A percentile compares a stretch with the other conserved stretches of the same genome.
phyloP scores from a whole-genome alignment of 2,113 vertebrate genomes.

The Alosa alosa region DNA sequence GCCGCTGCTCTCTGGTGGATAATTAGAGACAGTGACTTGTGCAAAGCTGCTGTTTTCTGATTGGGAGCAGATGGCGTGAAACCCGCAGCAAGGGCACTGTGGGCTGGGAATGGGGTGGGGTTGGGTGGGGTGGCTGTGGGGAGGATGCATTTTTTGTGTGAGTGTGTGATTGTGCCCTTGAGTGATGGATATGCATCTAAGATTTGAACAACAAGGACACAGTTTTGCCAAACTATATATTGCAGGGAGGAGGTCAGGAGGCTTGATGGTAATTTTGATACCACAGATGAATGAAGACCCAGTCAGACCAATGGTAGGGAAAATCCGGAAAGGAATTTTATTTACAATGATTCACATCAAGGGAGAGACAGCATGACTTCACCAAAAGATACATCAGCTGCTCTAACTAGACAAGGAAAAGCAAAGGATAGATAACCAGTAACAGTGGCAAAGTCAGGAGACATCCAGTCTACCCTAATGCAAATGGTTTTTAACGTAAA shows the following conservation, averaged over 20 bases:
- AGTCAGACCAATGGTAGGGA: too few species aligned
- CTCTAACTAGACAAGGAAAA: too few species aligned
- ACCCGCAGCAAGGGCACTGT: slow-evolving; percentile 53
- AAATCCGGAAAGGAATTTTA: too few species aligned
- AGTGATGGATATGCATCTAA: slow-evolving; percentile 69
- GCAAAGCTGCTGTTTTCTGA: slow-evolving; percentile 80
- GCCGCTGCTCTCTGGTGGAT: slow-evolving; percentile 60
- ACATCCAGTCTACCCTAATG: too few species aligned
- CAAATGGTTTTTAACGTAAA: too few species aligned
- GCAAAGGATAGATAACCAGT: too few species aligned
- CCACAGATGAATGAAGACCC: too few species aligned
- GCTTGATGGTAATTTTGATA: too few species aligned
- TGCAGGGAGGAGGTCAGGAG: neutral
- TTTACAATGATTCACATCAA: too few species aligned
- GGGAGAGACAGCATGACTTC: too few species aligned
- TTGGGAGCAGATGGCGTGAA: slow-evolving; percentile 71
- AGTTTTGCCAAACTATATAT: slow-evolving; percentile 42
- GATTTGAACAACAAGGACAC: slow-evolving; percentile 65
- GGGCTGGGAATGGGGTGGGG: neutral
- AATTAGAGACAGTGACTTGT: slow-evolving; percentile 76
- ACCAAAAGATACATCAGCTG: too few species aligned
- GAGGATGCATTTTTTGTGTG: slow-evolving; percentile 29
- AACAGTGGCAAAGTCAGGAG: too few species aligned
- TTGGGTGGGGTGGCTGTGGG: slow-evolving; percentile 22
- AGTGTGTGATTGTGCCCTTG: slow-evolving; percentile 38